Evolutionary conservation across 2,888 invertebrate genomes (phyloP).

Genomic region (Drosophila peninsularis): DNA sequence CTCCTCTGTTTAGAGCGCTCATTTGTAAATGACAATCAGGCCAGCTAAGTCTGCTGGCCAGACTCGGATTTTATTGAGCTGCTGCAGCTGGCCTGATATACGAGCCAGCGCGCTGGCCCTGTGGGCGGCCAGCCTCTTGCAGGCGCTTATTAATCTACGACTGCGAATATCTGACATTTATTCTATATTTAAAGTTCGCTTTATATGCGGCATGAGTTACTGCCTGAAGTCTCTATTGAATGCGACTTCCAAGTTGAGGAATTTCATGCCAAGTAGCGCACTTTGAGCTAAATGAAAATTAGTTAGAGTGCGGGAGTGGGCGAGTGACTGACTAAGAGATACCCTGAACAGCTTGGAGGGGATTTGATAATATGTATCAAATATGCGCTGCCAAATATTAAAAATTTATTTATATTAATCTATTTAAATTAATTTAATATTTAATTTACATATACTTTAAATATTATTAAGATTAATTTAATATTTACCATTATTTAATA

Average conservation of each 20-base stretch:
- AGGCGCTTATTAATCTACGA: conserved; percentile 10
- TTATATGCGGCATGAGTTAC: conserved; percentile 13
- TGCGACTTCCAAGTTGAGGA: background rate
- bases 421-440: too few species aligned
- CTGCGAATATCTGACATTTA: conserved; percentile 24
- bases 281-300: background rate
- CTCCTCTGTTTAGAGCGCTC: conserved; percentile 35
- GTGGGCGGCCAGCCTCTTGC: conserved; percentile 45
- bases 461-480: too few species aligned
- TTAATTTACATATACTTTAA: too few species aligned
- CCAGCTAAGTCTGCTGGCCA: conserved; percentile 17
- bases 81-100: conserved; percentile 20
- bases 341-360: background rate
- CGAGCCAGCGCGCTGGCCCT: conserved; percentile 15
- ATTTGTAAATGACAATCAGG: conserved; percentile 67
- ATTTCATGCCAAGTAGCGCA: background rate
- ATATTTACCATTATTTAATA: too few species aligned
- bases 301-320: background rate
- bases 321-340: background rate
- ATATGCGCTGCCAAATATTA: too few species aligned
- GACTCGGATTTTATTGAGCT: conserved; percentile 35
- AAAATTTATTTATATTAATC: too few species aligned
- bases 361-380: too few species aligned
- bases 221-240: conserved; percentile 19
- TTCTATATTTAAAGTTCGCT: conserved; percentile 16